These are phyloP conservation scores for Trissoscelio sp. DNA, from an alignment of 2,888 invertebrate species.

Conservation along the genomic window DNA sequence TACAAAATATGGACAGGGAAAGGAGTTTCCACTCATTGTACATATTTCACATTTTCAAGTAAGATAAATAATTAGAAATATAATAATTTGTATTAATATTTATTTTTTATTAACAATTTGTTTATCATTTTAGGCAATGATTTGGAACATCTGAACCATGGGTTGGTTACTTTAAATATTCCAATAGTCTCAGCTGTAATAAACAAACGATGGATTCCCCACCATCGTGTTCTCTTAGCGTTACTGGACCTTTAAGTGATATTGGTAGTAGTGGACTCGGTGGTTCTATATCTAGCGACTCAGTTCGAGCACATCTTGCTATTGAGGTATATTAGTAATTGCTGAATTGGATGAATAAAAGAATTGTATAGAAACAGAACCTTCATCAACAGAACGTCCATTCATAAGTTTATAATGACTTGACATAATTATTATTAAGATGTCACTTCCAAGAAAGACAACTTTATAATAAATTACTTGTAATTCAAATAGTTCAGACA, in stretches of 20 bases:
- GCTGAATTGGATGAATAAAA: too few species aligned
- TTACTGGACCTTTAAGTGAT: slow-evolving; percentile 89
- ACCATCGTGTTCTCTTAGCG: slow-evolving; percentile 90
- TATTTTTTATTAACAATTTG: neutral
- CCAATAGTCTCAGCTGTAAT: slow-evolving; percentile 66
- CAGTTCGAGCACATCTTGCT: slow-evolving; percentile 87
- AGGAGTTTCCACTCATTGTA: slow-evolving; percentile 70
- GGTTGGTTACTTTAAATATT: slow-evolving; percentile 73
- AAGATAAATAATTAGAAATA: slow-evolving; percentile 44
- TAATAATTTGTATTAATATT: neutral
- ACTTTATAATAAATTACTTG: too few species aligned
- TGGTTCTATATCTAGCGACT: slow-evolving; percentile 90
- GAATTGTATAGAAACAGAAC: too few species aligned
- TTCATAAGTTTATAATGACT: too few species aligned
- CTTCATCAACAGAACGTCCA: too few species aligned
- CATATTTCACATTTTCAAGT: slow-evolving; percentile 76
- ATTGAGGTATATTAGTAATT: slow-evolving; percentile 89
- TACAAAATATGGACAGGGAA: slow-evolving; percentile 72
- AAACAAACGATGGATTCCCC: slow-evolving; percentile 88
- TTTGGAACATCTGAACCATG: slow-evolving; percentile 75
- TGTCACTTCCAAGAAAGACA: too few species aligned
- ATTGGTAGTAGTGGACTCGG: slow-evolving; percentile 91
- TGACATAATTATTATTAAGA: too few species aligned
- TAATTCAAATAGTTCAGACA: too few species aligned
- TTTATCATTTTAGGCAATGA: slow-evolving; percentile 73